phyloP scores from a whole-genome alignment of 2,888 invertebrate genomes.

The Athalia circularis region DNA sequence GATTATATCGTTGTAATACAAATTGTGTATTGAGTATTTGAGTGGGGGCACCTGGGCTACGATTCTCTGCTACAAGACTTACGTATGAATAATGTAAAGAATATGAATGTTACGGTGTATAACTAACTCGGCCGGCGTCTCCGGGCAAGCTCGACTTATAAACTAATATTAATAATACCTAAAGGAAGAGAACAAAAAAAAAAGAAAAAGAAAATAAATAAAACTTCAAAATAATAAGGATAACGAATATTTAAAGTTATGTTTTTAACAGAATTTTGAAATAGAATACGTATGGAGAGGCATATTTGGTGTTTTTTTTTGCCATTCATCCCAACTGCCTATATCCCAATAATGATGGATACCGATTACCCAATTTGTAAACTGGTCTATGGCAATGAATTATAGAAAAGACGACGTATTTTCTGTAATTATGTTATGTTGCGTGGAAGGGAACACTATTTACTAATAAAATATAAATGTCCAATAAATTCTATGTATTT shows the following conservation, averaged over 20 bases:
- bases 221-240: slow-evolving; percentile 69
- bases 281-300: slow-evolving; percentile 73
- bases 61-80: slow-evolving; percentile 70
- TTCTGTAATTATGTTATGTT: slow-evolving; percentile 62
- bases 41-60: slow-evolving; percentile 68
- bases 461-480: slow-evolving; percentile 64
- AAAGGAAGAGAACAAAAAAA: slow-evolving; percentile 57
- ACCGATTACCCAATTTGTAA: not conserved
- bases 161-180: slow-evolving; percentile 68
- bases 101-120: slow-evolving; percentile 71
- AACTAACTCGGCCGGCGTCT: slow-evolving; percentile 66
- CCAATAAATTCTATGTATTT: slow-evolving; percentile 51
- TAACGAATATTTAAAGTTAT: slow-evolving; percentile 71
- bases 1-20: slow-evolving; percentile 35
- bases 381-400: slow-evolving; percentile 24
- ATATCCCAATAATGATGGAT: not conserved
- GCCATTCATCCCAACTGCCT: slow-evolving; percentile 3
- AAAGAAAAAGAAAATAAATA: slow-evolving; percentile 56
- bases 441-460: slow-evolving; percentile 58
- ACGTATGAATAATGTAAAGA: slow-evolving; percentile 71
- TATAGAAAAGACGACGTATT: slow-evolving; percentile 54
- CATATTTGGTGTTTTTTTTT: slow-evolving; percentile 61
- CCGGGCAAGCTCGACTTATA: slow-evolving; percentile 69
- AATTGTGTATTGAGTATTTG: slow-evolving; percentile 44
- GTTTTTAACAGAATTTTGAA: slow-evolving; percentile 73